These are phyloP conservation scores for Okapia johnstoni DNA, from an alignment of 2,113 vertebrate genomes.

Conservation along the genomic window DNA sequence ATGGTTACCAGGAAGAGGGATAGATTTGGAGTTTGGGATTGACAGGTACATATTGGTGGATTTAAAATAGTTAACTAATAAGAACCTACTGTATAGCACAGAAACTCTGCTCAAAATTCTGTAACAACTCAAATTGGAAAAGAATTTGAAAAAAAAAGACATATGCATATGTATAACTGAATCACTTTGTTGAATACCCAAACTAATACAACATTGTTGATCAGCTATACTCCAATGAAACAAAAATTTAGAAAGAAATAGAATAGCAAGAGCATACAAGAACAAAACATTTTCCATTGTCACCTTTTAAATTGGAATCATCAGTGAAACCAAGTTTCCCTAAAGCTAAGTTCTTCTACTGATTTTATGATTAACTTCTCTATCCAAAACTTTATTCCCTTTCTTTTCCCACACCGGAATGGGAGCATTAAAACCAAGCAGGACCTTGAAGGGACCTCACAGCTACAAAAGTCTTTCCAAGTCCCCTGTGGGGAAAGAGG, in stretches of 20 bases:
- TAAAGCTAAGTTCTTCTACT: neutral
- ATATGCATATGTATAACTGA: neutral
- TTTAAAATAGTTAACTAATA: neutral
- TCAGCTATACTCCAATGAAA: neutral
- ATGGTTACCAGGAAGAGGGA: neutral
- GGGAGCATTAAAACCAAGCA: neutral
- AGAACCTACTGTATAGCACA: neutral
- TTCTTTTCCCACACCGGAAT: neutral
- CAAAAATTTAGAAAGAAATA: neutral
- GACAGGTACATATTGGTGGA: neutral
- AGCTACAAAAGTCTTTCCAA: neutral
- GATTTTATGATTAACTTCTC: neutral
- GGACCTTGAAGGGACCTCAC: neutral
- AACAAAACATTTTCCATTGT: neutral
- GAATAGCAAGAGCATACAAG: neutral
- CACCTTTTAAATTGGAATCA: neutral
- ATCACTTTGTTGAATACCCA: fast-evolving
- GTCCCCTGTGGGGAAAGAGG: neutral
- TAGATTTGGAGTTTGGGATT: neutral
- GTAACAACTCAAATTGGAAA: neutral
- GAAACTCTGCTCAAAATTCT: neutral
- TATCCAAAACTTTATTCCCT: neutral
- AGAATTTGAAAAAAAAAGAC: neutral
- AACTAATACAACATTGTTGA: neutral
- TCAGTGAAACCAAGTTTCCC: neutral